Percentiles rank a stretch among this genome's conserved stretches.
phyloP scores from a whole-genome alignment of 2,888 invertebrate species.

The Aromia moschata region DNA sequence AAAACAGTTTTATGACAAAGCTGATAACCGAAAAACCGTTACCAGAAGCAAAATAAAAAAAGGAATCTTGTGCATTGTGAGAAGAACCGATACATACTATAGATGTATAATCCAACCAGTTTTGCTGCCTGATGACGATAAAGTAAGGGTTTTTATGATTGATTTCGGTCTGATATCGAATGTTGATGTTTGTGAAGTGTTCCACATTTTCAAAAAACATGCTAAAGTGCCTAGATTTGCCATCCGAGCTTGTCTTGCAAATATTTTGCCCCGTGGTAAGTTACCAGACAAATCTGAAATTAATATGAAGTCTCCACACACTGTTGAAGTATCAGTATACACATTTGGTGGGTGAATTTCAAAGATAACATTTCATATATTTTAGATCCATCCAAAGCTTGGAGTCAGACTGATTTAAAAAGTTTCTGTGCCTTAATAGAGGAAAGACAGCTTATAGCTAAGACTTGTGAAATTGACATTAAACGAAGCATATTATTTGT shows the following conservation, averaged over 20 bases:
- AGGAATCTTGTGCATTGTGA: background rate
- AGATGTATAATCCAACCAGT: slow-evolving; percentile 22
- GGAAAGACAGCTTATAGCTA: slow-evolving; percentile 12
- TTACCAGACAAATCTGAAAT: background rate
- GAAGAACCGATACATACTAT: slow-evolving; percentile 1
- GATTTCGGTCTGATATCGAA: slow-evolving; percentile 30
- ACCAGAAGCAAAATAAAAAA: slow-evolving; percentile 5
- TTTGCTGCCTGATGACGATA: slow-evolving; percentile 16
- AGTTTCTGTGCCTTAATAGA: slow-evolving; percentile 19
- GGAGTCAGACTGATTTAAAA: slow-evolving; percentile 23
- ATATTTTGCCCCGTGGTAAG: slow-evolving; percentile 12
- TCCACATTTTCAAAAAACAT: slow-evolving; percentile 27
- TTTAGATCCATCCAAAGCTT: slow-evolving; percentile 25
- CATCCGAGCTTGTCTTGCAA: slow-evolving; percentile 27
- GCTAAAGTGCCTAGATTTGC: slow-evolving; percentile 30
- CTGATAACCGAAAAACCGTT: slow-evolving; percentile 2
- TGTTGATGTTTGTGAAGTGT: slow-evolving; percentile 16
- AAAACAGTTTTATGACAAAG: slow-evolving; percentile 20
- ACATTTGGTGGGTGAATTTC: too few species aligned
- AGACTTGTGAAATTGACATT: slow-evolving; percentile 22
- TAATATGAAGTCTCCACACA: background rate
- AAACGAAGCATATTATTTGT: slow-evolving; percentile 23
- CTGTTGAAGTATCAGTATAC: too few species aligned
- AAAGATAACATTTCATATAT: slow-evolving; percentile 1
- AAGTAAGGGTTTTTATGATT: slow-evolving; percentile 27